Base-by-base conservation (phyloP, 2,888 invertebrate species). In the Callyntrura guangdongensis region DNA sequence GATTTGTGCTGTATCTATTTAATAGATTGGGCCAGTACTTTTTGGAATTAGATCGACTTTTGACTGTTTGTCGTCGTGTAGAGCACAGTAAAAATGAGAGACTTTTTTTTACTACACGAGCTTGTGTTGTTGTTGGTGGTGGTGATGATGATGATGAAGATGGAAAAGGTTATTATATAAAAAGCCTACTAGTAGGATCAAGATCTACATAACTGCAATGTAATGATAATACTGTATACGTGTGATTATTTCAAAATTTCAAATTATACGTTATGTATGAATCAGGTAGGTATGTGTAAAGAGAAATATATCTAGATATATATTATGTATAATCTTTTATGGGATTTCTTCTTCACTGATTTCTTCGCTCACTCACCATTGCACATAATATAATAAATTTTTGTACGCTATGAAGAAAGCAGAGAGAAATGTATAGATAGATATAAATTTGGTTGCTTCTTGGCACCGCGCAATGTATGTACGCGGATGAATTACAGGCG, bases 281-380 rank as follows among this genome's bases (percentile, higher is more conserved):
- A 36, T 36, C 6, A 36, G 6, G 36, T 2, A 36, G 2, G 6
- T 36, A 36, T 67, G 3, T 59, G 22, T 22, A 25, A 22, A 47
- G 47, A 14, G 25, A 9, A 59, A 61, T 1, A 67, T n/a, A 47
- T 64, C 2, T 47, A 9, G 25, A 61, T 1, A 67, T n/a, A 47
- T 64, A 20, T 47, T 47, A 20, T 82, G 17, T 82, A 82, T 25
- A 82, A 77, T 47, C 3, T 82, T 61, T 81, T 22, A 56, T 27
- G 22, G 22, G 8, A 12, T 49, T 84, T 84, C 45, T 45, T 47
- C 22, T 25, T 72, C 45, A 56, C 56, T 47, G 47, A 17, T 45
- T 72, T 53, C 56, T 59, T 36, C 36, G 36, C 36, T 79, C 67
- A 72, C 84, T 89, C 89, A 84, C 89, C 83, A 89, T 84, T 77